phyloP scores from a whole-genome alignment of 1,140 invertebrate genomes.

The Cotesia chilonis region DNA sequence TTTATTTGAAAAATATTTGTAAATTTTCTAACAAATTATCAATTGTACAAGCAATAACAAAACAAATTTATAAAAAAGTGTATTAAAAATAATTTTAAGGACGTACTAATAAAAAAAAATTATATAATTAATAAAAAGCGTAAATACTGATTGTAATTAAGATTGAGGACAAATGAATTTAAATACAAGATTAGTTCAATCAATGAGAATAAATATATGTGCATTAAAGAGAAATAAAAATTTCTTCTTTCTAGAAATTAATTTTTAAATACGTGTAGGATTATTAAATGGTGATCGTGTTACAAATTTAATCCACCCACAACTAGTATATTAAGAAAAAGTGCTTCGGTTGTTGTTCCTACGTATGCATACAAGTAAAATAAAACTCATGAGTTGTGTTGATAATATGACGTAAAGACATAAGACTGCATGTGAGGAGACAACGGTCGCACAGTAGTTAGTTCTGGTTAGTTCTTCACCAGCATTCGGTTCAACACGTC shows the following conservation, averaged over 20 bases:
- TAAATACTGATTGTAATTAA: too few species aligned
- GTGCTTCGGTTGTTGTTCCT: not conserved
- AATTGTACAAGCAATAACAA: slow-evolving; percentile 17
- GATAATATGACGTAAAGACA: slow-evolving; percentile 1
- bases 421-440: slow-evolving; percentile 3
- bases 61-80: not conserved
- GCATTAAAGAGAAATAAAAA: not conserved
- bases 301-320: slow-evolving; percentile 17
- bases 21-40: not conserved
- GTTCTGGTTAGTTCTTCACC: too few species aligned
- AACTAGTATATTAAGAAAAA: not conserved
- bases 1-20: not conserved
- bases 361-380: slow-evolving; percentile 1
- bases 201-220: too few species aligned
- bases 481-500: too few species aligned
- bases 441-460: not conserved
- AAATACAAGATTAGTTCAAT: too few species aligned
- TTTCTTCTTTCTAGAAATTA: not conserved
- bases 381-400: not conserved
- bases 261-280: slow-evolving; percentile 5
- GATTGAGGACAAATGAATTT: too few species aligned
- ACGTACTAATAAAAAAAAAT: slow-evolving; percentile 1
- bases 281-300: slow-evolving; percentile 1
- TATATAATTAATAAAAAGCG: too few species aligned
- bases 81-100: slow-evolving; percentile 7